Percentiles rank a stretch among this genome's conserved stretches.
Evolutionary conservation across 2,113 vertebrate species (phyloP).

Genomic region (Phocoena sinus): DNA sequence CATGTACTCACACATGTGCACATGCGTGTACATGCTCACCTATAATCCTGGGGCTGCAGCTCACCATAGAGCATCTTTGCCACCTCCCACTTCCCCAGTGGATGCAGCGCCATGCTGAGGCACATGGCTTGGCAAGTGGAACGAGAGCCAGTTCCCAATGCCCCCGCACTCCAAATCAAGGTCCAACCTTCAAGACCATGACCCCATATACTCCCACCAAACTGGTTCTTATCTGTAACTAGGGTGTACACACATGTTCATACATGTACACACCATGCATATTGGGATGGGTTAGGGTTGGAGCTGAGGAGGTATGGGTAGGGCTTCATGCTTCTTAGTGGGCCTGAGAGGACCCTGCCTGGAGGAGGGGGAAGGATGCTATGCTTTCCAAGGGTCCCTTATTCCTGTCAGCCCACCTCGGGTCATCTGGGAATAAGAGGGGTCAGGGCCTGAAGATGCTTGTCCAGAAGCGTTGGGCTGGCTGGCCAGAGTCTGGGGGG

Average conservation of each 20-base stretch:
- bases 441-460: not conserved
- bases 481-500: not conserved
- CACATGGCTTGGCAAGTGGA: not conserved
- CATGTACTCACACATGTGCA: not conserved
- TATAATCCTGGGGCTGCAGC: not conserved
- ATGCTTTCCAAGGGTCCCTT: not conserved
- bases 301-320: not conserved
- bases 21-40: not conserved
- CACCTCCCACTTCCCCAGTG: not conserved
- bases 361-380: not conserved
- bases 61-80: not conserved
- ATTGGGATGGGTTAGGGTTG: not conserved
- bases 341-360: not conserved
- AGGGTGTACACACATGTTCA: not conserved
- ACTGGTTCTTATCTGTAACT: not conserved
- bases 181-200: not conserved
- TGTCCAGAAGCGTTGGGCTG: not conserved
- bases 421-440: not conserved
- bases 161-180: not conserved
- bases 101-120: not conserved
- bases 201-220: not conserved
- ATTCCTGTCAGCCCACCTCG: not conserved
- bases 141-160: not conserved
- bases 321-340: not conserved
- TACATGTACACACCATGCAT: not conserved